Percentiles rank a stretch among this genome's conserved stretches.
Evolutionary conservation across 2,888 invertebrate species (phyloP).

Genomic region (Synanthedon formicaeformis): DNA sequence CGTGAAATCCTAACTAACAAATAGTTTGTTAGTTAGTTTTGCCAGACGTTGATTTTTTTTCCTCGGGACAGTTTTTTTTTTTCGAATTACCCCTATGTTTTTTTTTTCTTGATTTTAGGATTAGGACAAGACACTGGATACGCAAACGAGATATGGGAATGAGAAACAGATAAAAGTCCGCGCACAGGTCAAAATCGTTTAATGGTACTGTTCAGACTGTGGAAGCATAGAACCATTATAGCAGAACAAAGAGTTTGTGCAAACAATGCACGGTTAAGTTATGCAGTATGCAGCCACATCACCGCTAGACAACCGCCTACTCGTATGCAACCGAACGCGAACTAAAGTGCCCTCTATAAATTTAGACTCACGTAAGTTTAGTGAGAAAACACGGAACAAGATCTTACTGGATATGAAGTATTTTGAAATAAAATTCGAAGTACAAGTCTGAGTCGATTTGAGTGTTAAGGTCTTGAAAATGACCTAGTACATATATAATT

Average conservation of each 20-base stretch:
- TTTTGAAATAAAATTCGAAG: too few relatives aligned
- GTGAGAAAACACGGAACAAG: constrained; percentile 17
- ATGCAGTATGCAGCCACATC: constrained; percentile 5
- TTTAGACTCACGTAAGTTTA: constrained; percentile 54
- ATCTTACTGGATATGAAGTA: background rate
- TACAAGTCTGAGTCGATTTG: too few relatives aligned
- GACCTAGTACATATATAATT: too few relatives aligned
- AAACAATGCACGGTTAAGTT: background rate
- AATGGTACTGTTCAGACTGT: background rate
- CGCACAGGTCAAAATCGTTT: background rate
- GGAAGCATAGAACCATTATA: background rate
- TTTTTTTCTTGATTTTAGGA: too few relatives aligned
- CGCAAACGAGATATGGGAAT: too few relatives aligned
- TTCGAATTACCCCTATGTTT: too few relatives aligned
- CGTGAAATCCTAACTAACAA: too few relatives aligned
- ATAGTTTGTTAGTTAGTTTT: too few relatives aligned
- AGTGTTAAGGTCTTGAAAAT: too few relatives aligned
- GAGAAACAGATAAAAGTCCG: background rate
- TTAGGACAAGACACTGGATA: too few relatives aligned
- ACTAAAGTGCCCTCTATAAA: constrained; percentile 57
- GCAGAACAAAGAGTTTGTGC: background rate
- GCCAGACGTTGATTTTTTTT: too few relatives aligned
- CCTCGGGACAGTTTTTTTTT: too few relatives aligned
- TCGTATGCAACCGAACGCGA: constrained; percentile 25
- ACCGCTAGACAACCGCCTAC: constrained; percentile 28